phyloP scores from a whole-genome alignment of 2,888 invertebrate genomes.

The Eupithecia subumbrata region DNA sequence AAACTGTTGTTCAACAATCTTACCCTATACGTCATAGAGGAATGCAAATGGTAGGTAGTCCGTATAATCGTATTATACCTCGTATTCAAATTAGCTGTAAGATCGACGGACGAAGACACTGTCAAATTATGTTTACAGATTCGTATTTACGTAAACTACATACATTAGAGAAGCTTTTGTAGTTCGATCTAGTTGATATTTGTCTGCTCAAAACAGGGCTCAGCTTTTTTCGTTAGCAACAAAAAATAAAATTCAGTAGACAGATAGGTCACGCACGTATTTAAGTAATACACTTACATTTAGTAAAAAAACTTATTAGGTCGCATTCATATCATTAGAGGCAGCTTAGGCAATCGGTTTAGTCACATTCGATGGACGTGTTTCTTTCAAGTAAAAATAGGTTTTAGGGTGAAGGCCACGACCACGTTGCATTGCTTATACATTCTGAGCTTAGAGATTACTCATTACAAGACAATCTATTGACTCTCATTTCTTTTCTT shows the following conservation, averaged over 20 bases:
- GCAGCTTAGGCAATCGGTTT: constrained; percentile 58
- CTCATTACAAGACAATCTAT: constrained; percentile 32
- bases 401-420: constrained; percentile 71
- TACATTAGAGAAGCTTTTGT: neutral
- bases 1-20: constrained; percentile 14
- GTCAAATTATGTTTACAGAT: constrained; percentile 37
- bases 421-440: constrained; percentile 39
- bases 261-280: constrained; percentile 58
- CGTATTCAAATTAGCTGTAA: constrained; percentile 54
- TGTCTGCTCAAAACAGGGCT: neutral
- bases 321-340: constrained; percentile 51
- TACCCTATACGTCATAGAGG: constrained; percentile 47
- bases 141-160: constrained; percentile 17
- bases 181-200: neutral
- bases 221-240: constrained; percentile 17
- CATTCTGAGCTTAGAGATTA: constrained; percentile 38
- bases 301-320: constrained; percentile 46
- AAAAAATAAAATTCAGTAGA: constrained; percentile 19
- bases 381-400: constrained; percentile 67
- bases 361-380: constrained; percentile 64
- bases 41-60: constrained; percentile 53
- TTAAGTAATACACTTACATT: constrained; percentile 33
- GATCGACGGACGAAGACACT: constrained; percentile 39
- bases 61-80: constrained; percentile 58
- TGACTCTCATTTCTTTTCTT: constrained; percentile 35